A percentile compares a stretch with the other conserved stretches of the same genome.
Evolutionary conservation across 2,113 vertebrate species (phyloP).

Genomic region (Ornithorhynchus anatinus): DNA sequence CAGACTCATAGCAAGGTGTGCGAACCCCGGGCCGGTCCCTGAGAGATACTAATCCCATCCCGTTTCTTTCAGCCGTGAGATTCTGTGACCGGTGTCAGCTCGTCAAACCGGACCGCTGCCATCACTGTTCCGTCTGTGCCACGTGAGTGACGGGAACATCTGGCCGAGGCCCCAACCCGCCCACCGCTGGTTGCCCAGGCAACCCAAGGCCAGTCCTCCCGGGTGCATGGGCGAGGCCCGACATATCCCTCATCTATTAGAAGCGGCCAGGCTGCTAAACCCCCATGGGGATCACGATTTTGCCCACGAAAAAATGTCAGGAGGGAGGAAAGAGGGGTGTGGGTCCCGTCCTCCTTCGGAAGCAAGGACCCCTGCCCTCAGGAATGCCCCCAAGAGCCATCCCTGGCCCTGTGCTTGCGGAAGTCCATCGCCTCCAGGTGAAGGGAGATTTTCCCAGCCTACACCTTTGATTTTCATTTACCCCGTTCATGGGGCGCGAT

Average conservation of each 20-base stretch:
- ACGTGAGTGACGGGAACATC: slow-evolving; percentile 80
- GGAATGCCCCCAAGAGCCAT: too few species aligned
- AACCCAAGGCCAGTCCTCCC: not conserved
- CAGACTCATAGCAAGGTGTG: not conserved
- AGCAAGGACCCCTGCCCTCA: too few species aligned
- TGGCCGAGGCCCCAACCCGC: not conserved
- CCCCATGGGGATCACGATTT: not conserved
- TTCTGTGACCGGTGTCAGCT: slow-evolving; percentile 97
- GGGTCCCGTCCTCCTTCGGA: too few species aligned
- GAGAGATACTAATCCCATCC: not conserved
- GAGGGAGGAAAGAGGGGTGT: slow-evolving; percentile 22
- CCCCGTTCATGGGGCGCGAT: too few species aligned
- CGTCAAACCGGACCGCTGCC: slow-evolving; percentile 96
- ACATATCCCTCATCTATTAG: not conserved
- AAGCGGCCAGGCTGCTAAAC: slow-evolving; percentile 6
- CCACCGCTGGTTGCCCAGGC: not conserved
- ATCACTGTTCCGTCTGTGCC: slow-evolving; percentile 96
- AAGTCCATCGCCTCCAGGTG: too few species aligned
- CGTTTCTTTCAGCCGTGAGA: slow-evolving; percentile 83
- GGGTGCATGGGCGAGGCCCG: not conserved
- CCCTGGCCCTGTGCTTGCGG: too few species aligned
- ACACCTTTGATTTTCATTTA: too few species aligned
- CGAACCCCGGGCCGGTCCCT: not conserved
- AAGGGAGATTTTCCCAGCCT: too few species aligned
- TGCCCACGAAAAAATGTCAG: slow-evolving; percentile 21